These are phyloP conservation scores for Patella ulyssiponensis DNA, from an alignment of 2,888 invertebrate species.

Conservation along the genomic window DNA sequence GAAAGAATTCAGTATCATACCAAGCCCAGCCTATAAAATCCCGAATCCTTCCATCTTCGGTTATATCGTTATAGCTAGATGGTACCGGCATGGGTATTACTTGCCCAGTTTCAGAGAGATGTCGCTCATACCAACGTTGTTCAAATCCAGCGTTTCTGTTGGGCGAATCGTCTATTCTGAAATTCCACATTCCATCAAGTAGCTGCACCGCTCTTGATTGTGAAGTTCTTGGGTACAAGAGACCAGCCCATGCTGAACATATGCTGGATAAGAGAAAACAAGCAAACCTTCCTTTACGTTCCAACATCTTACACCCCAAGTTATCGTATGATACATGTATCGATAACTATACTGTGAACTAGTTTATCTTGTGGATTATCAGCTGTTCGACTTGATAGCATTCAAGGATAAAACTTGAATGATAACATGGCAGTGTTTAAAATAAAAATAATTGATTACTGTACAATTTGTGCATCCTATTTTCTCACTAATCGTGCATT, in stretches of 20 bases:
- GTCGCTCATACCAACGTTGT: constrained; percentile 83
- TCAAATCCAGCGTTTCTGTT: constrained; percentile 83
- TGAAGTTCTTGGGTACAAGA: constrained; percentile 84
- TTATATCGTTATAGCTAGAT: constrained; percentile 94
- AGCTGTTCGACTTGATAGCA: no score
- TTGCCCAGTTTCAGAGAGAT: constrained; percentile 75
- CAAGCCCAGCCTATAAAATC: constrained; percentile 97
- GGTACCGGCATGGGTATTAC: constrained; percentile 94
- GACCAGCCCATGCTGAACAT: constrained; percentile 24
- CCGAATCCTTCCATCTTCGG: constrained; percentile 80
- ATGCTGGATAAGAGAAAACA: no score
- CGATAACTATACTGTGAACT: no score
- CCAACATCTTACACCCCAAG: not conserved
- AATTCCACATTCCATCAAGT: constrained; percentile 94
- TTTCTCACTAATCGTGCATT: no score
- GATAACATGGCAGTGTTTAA: no score
- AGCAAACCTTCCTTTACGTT: constrained; percentile 59
- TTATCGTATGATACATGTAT: no score
- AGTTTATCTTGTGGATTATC: no score
- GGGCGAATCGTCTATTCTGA: constrained; percentile 80
- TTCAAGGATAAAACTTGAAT: no score
- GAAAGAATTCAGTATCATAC: constrained; percentile 91
- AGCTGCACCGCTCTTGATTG: constrained; percentile 85
- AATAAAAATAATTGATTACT: no score
- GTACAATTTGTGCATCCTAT: no score